Base-by-base conservation (phyloP, 2,797 vertebrate genomes). In the Triplophysa yarkandensis region DNA sequence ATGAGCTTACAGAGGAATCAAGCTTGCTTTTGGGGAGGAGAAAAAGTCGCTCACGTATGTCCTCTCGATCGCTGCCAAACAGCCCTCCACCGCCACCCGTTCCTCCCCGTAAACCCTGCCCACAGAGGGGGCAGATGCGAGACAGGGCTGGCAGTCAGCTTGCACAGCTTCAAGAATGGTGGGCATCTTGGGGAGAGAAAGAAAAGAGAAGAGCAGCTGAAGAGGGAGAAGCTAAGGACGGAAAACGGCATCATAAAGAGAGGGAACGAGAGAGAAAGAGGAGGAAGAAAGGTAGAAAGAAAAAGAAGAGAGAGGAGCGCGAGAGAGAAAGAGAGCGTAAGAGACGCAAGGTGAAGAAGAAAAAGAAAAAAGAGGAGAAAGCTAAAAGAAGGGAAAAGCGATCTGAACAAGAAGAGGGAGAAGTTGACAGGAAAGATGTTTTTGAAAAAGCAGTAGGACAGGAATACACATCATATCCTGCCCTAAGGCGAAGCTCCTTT, bases 151-250 rank as follows among this genome's bases (percentile, higher is more conserved):
- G 87, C 32, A 91, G 87, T 81, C 92, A 93, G 75, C 76, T 93
- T 55, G 91, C 91, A 9, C 92, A 93, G 19, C 81, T 93, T 64
- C 92, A 92, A 82, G 91, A 93, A 77, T 93, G 92, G 92, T 93
- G 92, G 91, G 89, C 91, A 6, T 91, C 89, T 0, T 93, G 92
- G 92, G 91, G 87, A 0, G 92, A 92, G 64, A 85, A 90, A 76
- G 91, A 93, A 27, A 80, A 87, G 65, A 88, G 84, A n/a, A 71
- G 77, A n/a, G 71, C 79, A 16, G 76, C 44, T 17, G 83, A 72
- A 27, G 65, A 50, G 2, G 76, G 69, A 67, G 79, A 69, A 75
- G 60, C 25, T 39, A 82, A 79, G 61, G 86, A 11, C 79, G 79
- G 65, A 82, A 83, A 81, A 62, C 48, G 78, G 2, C 76, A 85